These are phyloP conservation scores for Micrasema longulum DNA, from an alignment of 1,140 invertebrate genomes.

Conservation along the genomic window DNA sequence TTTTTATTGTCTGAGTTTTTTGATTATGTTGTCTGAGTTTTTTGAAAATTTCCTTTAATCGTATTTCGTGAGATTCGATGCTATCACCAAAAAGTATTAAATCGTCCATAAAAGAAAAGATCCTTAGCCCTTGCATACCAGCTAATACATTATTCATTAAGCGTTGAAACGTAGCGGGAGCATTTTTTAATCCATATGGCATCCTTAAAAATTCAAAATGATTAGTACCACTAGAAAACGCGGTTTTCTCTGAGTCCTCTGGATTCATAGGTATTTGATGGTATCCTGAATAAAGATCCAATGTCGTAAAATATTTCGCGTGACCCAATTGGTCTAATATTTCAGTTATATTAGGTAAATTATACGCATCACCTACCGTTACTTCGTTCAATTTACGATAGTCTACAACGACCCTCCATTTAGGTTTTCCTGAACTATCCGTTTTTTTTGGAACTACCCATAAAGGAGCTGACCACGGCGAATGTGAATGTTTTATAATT, in stretches of 20 bases:
- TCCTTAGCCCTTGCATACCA: too few relatives aligned
- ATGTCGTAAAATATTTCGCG: too few relatives aligned
- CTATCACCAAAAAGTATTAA: too few relatives aligned
- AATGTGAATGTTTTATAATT: slow-evolving; percentile 51
- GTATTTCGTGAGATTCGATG: too few relatives aligned
- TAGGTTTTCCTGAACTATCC: slow-evolving; percentile 58
- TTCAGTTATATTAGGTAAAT: too few relatives aligned
- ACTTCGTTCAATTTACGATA: slow-evolving; percentile 40
- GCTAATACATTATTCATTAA: not conserved
- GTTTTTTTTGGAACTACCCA: slow-evolving; percentile 55
- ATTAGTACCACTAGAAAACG: too few relatives aligned
- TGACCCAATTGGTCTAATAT: too few relatives aligned
- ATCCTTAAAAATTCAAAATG: not conserved
- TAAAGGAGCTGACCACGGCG: slow-evolving; percentile 48
- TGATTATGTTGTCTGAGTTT: slow-evolving; percentile 24
- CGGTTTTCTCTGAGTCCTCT: too few relatives aligned
- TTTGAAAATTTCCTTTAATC: slow-evolving; percentile 14
- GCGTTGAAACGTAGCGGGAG: not conserved
- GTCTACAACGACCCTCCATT: slow-evolving; percentile 4
- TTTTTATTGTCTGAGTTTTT: not conserved
- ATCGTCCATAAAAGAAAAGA: too few relatives aligned
- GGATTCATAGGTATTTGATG: too few relatives aligned
- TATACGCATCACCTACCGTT: slow-evolving; percentile 8
- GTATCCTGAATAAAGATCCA: too few relatives aligned
- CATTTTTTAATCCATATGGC: not conserved